A percentile compares a stretch with the other conserved stretches of the same genome.
Conservation (phyloP, 2,113 vertebrate species). For the Phaethornis superciliosus region DNA sequence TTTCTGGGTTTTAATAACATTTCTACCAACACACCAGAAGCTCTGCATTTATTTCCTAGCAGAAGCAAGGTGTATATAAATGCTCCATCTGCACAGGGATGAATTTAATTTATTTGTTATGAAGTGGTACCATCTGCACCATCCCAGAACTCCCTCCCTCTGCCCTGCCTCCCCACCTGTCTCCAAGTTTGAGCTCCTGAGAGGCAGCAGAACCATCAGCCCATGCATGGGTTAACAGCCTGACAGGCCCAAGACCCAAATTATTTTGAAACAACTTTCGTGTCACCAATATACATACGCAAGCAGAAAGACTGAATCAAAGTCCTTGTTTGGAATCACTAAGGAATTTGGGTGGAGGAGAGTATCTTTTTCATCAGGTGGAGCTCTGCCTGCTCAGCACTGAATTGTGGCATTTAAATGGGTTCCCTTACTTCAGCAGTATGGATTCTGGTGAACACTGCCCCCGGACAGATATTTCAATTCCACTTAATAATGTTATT, state of each 20-base stretch:
- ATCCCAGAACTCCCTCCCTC: not conserved
- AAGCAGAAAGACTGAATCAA: not conserved
- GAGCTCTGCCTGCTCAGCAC: not conserved
- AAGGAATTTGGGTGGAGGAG: not conserved
- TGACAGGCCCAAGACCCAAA: not conserved
- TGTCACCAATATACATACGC: not conserved
- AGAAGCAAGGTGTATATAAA: not conserved
- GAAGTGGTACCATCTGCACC: not conserved
- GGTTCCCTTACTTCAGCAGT: not conserved
- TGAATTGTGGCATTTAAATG: fast-evolving
- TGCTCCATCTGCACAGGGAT: not conserved
- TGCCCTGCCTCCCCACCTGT: not conserved
- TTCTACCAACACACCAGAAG: not conserved
- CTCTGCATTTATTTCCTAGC: not conserved
- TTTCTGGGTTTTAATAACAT: not conserved
- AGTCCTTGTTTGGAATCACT: not conserved
- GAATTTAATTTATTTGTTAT: not conserved
- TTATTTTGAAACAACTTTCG: not conserved
- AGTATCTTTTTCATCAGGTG: not conserved
- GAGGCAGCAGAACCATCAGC: not conserved
- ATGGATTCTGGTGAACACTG: not conserved
- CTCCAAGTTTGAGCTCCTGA: not conserved
- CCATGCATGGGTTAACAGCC: not conserved
- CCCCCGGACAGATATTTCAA: not conserved
- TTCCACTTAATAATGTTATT: not conserved